Evolutionary conservation across 1,140 invertebrate species (phyloP), one percentile per base, ranked within the genome.

Genomic region (Cataglyphis hispanica): DNA sequence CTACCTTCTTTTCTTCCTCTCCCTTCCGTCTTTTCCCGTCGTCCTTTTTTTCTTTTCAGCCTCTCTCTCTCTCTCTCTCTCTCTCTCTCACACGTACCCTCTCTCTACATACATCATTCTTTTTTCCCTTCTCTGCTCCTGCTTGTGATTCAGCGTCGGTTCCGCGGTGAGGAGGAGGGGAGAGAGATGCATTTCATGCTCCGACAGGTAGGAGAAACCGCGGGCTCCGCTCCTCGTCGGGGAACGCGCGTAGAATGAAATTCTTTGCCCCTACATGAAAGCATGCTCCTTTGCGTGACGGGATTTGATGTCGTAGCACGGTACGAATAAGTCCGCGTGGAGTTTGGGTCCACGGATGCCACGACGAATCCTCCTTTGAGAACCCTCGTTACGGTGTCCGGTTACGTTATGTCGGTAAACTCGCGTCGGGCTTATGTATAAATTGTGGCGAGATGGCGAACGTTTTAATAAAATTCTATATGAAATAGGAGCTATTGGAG

Each of bases 351-450:
- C 77, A 58, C 53, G 22, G 43, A 43, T 11, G 25, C 11, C 46
- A 11, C 19, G 19, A 43, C 60, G 16, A 19, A 46, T 61, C 60
- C 11, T n/a, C 53, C 37, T 74, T 83, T 83, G 37, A 74, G 53
- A 46, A 22, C 22, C 53, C 78, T 58, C 53, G 78, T 72, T 72
- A 22, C 19, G 67, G 67, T 83, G 67, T 83, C 67, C 67, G 78
- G 40, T 83, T 83, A 83, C 78, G 37, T 86, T 70, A 72, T 64
- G 77, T 70, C 66, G 74, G 43, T 66, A 84, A 84, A 84, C 77
- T 86, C 66, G 2, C 25, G 22, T 46, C 37, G 13, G n/a, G 3
- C 34, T 72, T 46, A 60, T 46, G n/a, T 56, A 66, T 8, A 78
- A 78, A 53, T 78, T 81, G 11, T 58, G 13, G 22, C 16, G 34